A percentile compares a stretch with the other conserved stretches of the same genome.
Evolutionary conservation across 2,797 vertebrate species (phyloP).

Genomic region (Ceryle rudis): DNA sequence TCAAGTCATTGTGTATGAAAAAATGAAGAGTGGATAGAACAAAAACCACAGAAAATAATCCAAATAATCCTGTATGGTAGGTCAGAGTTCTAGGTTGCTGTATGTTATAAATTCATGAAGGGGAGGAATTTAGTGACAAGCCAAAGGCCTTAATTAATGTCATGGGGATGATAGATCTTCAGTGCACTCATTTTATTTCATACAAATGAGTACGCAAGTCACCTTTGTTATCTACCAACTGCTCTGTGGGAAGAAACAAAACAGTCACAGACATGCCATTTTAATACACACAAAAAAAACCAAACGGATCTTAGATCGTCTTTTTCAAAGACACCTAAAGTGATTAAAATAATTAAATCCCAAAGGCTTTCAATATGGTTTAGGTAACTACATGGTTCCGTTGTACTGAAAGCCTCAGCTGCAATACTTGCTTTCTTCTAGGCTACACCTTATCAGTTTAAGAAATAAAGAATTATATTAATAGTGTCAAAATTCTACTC

Average conservation of each 20-base stretch:
- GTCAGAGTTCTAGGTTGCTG: constrained; percentile 28
- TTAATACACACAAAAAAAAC: background rate
- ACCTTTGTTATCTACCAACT: constrained; percentile 35
- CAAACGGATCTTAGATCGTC: background rate
- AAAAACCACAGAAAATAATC: background rate
- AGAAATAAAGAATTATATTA: background rate
- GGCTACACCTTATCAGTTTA: background rate
- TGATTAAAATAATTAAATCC: background rate
- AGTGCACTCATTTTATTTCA: constrained; percentile 13
- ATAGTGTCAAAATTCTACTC: background rate
- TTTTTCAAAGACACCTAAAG: background rate
- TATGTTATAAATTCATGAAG: constrained; percentile 54
- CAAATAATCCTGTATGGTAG: background rate
- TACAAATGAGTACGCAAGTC: constrained; percentile 1
- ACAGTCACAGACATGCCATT: background rate
- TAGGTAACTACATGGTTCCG: background rate
- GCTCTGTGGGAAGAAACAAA: background rate
- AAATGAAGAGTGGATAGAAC: background rate
- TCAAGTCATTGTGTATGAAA: background rate
- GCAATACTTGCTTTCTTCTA: background rate
- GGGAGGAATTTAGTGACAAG: constrained; percentile 61
- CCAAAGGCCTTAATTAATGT: constrained; percentile 61
- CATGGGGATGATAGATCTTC: constrained; percentile 48
- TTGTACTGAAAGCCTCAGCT: background rate
- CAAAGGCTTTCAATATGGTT: background rate